These are phyloP conservation scores for Cecropterus lyciades DNA, from an alignment of 1,140 invertebrate species.

Conservation along the genomic window DNA sequence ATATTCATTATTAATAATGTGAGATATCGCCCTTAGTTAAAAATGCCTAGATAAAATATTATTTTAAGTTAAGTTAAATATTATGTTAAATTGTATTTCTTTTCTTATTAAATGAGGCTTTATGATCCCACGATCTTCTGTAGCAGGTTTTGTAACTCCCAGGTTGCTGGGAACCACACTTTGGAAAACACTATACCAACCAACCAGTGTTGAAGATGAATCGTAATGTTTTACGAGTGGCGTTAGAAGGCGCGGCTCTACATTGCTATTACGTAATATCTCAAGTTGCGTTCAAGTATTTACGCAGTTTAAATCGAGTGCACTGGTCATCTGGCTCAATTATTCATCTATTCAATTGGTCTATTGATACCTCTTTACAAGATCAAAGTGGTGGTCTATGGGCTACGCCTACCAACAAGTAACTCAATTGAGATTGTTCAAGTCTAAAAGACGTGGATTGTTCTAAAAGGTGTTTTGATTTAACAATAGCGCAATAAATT, in stretches of 20 bases:
- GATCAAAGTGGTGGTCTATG: slow-evolving; percentile 16
- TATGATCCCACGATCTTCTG: no score
- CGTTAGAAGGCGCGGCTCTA: slow-evolving; percentile 33
- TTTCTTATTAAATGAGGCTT: no score
- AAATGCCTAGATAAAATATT: no score
- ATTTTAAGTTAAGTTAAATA: no score
- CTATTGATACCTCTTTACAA: slow-evolving; percentile 6
- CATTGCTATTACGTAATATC: slow-evolving; percentile 39
- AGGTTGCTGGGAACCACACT: no score
- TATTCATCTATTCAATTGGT: background rate
- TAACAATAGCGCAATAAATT: no score
- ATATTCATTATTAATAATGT: no score
- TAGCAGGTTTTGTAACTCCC: no score
- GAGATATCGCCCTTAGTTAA: no score
- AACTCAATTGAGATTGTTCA: background rate
- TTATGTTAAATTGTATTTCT: no score
- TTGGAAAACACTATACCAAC: no score
- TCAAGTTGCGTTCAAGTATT: slow-evolving; percentile 28
- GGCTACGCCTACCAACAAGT: background rate
- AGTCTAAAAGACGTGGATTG: background rate
- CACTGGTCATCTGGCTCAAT: slow-evolving; percentile 8
- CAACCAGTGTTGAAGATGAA: slow-evolving; percentile 51
- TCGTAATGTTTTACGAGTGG: slow-evolving; percentile 64
- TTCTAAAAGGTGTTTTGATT: no score
- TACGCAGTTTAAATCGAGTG: slow-evolving; percentile 18